Conservation (phyloP, 1,140 invertebrate species). For the Scaptomyza hsui region DNA sequence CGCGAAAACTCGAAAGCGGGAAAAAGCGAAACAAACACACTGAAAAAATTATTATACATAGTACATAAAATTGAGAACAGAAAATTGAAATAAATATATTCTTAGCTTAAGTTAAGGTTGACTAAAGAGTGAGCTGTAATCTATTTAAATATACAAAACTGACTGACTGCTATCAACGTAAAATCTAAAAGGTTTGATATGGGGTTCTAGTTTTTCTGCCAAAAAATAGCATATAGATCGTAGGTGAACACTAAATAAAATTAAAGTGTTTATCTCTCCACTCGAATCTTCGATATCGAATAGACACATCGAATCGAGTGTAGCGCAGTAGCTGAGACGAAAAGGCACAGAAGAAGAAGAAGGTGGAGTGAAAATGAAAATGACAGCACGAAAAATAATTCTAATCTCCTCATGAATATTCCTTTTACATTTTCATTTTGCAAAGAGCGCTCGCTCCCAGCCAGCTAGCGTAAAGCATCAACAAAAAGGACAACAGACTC, state of each 20-base stretch:
- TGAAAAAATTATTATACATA: constrained; percentile 30
- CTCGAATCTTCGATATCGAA: neutral
- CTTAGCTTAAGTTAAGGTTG: neutral
- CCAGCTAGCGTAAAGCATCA: constrained; percentile 61
- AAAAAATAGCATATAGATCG: too few species aligned
- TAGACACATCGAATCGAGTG: neutral
- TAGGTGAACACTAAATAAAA: too few species aligned
- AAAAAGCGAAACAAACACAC: constrained; percentile 7
- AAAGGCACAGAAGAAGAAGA: too few species aligned
- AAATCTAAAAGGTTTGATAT: too few species aligned
- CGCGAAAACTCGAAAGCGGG: constrained; percentile 12
- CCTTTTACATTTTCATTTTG: constrained; percentile 81
- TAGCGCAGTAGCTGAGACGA: constrained; percentile 49
- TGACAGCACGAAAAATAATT: constrained; percentile 83
- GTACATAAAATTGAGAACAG: constrained; percentile 23
- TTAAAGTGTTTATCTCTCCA: too few species aligned
- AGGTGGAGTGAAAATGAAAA: constrained; percentile 76
- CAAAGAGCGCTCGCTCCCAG: constrained; percentile 59
- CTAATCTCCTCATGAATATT: constrained; percentile 84
- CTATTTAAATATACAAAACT: too few species aligned
- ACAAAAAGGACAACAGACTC: constrained; percentile 65
- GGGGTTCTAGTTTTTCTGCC: too few species aligned
- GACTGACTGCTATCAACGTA: too few species aligned
- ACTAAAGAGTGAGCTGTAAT: constrained; percentile 11
- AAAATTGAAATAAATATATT: constrained; percentile 34